Base-by-base conservation (phyloP, 2,113 vertebrate genomes). In the Panthera leo region DNA sequence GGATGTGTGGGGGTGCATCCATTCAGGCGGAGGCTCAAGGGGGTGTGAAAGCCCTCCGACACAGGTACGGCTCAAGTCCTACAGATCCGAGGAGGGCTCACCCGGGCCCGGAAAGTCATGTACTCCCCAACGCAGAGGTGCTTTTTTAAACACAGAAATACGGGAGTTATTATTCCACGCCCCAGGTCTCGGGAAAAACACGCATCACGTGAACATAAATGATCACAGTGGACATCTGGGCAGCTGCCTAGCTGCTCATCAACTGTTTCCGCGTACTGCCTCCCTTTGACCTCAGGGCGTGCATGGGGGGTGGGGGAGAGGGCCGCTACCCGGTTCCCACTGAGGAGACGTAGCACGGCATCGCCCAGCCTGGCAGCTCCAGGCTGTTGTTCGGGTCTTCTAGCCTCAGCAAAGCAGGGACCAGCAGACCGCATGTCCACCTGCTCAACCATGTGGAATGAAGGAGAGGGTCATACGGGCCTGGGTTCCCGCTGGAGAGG, bases 101-200 rank as follows among this genome's bases (percentile, higher is more conserved):
- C 11, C 34, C 3, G 23, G 31, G 36, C 85, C 1, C 31, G 23
- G 42, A 83, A 39, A 90, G 25, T 36, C 58, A 71, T 45, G 18
- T 25, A 36, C n/a, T 58, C 27, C 21, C 45, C 25, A 51, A 16
- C 0, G 23, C 34, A 51, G 48, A 53, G 12, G 3, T 82, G 18
- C 1, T 67, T 58, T 82, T 76, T 82, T 36, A 71, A 82, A 85
- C 29, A 55, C 67, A 91, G 82, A 91, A 96, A 94, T 80, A 27
- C 61, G 48, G 87, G 11, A 51, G n/a, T n/a, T 23, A 68, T 27
- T 21, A 71, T n/a, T 88, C 34, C 16, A 7, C 9, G 63, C 58
- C 3, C 0, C 2, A 4, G 65, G 45, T 73, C 76, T 39, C 73
- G 29, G 67, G 73, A 71, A 91, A 91, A 94, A 65, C 71, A 53